Base-by-base conservation (phyloP, 2,113 vertebrate genomes). In the Arenaria interpres region DNA sequence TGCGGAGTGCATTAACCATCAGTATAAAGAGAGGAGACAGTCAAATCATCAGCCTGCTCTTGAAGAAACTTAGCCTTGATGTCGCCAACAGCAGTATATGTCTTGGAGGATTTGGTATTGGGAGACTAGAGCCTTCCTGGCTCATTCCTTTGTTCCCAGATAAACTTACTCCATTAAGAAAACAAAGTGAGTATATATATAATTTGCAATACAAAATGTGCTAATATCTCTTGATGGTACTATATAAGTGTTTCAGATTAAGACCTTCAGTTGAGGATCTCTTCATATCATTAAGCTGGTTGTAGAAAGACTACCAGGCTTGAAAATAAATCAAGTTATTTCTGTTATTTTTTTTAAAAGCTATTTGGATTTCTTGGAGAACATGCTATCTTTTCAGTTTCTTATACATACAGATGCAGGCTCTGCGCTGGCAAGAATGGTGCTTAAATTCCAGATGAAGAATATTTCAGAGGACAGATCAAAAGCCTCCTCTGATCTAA, bases 101-200 rank as follows among this genome's bases (percentile, higher is more conserved):
- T 88, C 98, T 99, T 50, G 99, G 99, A 56, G 99, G 99, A 83
- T 99, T 99, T 94, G 96, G 99, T 33, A 98, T 99, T 59, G 99
- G 99, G 25, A 98, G 94, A 76, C 97, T 99, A 27, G 99, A 99
- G 41, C 98, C 99, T 24, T 97, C 98, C 8, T 99, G 99, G 99
- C 98, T 99, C 53, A 95, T 96, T 91, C 98, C 99, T 75, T 98
- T 99, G 85, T 99, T 99, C 95, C 98, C 98, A 14, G 98, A 99
- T 48, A 98, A 98, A 87, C 68, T 82, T 14, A 77, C 93, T 71
- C 97, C 98, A 75, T 86, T 97, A 33, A 98, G 96, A 39, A 97
- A 96, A 79, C 98, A 92, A 93, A 97, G 98, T 98, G 94, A 97
- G 98, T 97, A 88, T 88, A 48, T 35, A 6, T 15, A 64, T 37